Evolutionary conservation across 2,888 invertebrate genomes (phyloP).

Genomic region (Eugnorisma glareosa): DNA sequence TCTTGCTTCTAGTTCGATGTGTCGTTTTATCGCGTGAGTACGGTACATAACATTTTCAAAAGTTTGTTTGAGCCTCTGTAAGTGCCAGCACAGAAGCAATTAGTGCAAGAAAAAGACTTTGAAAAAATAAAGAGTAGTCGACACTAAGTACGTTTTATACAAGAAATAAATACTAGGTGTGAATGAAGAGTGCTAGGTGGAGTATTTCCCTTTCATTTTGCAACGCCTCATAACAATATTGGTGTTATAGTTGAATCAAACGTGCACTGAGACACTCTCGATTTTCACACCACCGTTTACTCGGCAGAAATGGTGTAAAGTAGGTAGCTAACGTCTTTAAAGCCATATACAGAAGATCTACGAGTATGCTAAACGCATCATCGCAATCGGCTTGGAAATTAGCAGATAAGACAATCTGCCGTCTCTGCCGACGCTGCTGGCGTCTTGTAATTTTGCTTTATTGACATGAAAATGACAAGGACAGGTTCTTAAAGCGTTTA

Average conservation of each 20-base stretch:
- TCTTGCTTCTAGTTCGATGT: not conserved
- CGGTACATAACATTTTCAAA: not conserved
- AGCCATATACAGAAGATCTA: not conserved
- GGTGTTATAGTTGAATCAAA: not conserved
- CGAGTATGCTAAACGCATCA: not conserved
- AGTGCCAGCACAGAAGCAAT: not conserved
- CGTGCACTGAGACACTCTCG: not conserved
- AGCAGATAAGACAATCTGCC: not conserved
- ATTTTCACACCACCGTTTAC: not conserved
- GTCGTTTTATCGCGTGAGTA: not conserved
- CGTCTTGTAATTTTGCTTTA: conserved; percentile 6
- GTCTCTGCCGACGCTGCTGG: not conserved
- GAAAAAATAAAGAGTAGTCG: not conserved
- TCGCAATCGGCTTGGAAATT: not conserved
- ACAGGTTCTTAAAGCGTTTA: not conserved
- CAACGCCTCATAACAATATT: not conserved
- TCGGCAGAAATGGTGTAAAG: not conserved
- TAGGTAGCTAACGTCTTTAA: not conserved
- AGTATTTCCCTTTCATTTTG: not conserved
- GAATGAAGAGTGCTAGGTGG: not conserved
- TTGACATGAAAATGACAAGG: not conserved
- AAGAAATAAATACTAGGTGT: conserved; percentile 2
- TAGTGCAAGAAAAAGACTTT: not conserved
- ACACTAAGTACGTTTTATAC: not conserved
- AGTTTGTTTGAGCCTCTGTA: not conserved